Evolutionary conservation across 1,140 invertebrate species (phyloP).

Genomic region (Belonocnema kinseyi): DNA sequence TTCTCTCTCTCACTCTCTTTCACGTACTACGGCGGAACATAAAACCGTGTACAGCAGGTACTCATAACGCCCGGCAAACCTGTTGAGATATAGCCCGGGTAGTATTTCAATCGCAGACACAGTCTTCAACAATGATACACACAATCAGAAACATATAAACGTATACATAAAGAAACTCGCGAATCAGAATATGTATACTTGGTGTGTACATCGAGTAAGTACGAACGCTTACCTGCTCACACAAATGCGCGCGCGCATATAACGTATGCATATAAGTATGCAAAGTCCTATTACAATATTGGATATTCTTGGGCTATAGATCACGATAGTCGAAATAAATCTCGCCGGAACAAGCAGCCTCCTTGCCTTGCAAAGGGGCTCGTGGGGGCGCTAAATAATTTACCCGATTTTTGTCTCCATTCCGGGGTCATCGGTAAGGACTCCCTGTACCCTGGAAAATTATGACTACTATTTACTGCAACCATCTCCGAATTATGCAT

Average conservation of each 20-base stretch:
- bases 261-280: slow-evolving; percentile 62
- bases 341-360: slow-evolving; percentile 67
- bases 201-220: slow-evolving; percentile 29
- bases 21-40: slow-evolving; percentile 56
- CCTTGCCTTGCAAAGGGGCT: slow-evolving; percentile 52
- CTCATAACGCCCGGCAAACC: slow-evolving; percentile 71
- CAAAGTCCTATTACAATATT: slow-evolving; percentile 73
- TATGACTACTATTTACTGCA: slow-evolving; percentile 22
- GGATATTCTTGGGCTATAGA: slow-evolving; percentile 70
- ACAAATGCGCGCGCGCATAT: slow-evolving; percentile 40
- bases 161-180: slow-evolving; percentile 16
- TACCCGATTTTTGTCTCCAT: slow-evolving; percentile 65
- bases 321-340: slow-evolving; percentile 75
- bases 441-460: slow-evolving; percentile 22
- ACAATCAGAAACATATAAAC: slow-evolving; percentile 34
- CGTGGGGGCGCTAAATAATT: slow-evolving; percentile 69
- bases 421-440: slow-evolving; percentile 10
- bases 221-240: slow-evolving; percentile 26
- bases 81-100: slow-evolving; percentile 74
- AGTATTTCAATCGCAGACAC: slow-evolving; percentile 71
- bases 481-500: slow-evolving; percentile 17
- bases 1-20: slow-evolving; percentile 41
- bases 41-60: slow-evolving; percentile 69
- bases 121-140: slow-evolving; percentile 57
- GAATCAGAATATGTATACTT: slow-evolving; percentile 32